A percentile compares a stretch with the other conserved stretches of the same genome.
Evolutionary conservation across 2,888 invertebrate species (phyloP).

Genomic region (Eupithecia centaureata): DNA sequence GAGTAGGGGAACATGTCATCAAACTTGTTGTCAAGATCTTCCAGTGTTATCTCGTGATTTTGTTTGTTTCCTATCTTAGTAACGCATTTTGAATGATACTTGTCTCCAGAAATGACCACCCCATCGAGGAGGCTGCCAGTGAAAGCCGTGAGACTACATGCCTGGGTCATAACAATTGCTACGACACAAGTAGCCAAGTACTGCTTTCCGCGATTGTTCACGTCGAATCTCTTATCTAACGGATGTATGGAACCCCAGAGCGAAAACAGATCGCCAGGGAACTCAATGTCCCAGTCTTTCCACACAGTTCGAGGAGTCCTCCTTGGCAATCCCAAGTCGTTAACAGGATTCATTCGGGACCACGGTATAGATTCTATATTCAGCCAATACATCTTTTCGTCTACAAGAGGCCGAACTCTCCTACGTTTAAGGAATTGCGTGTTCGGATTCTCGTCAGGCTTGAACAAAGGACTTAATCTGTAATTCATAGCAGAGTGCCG

Average conservation of each 20-base stretch:
- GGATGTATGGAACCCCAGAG: conserved; percentile 88
- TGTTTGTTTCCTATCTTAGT: conserved; percentile 65
- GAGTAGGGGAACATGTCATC: conserved; percentile 82
- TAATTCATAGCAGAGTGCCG: conserved; percentile 72
- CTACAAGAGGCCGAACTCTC: conserved; percentile 63
- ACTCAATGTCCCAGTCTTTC: conserved; percentile 88
- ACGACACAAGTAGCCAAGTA: conserved; percentile 85
- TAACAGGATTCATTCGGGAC: conserved; percentile 67
- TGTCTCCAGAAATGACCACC: conserved; percentile 84
- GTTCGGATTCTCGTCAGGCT: conserved; percentile 72
- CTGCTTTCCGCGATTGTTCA: conserved; percentile 85
- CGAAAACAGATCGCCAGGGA: conserved; percentile 87
- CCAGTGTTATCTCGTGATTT: conserved; percentile 84
- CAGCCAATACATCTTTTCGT: conserved; percentile 80
- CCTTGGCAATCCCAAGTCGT: conserved; percentile 69
- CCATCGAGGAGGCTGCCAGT: conserved; percentile 85
- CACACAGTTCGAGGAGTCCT: conserved; percentile 74
- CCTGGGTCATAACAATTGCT: conserved; percentile 83
- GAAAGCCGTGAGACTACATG: conserved; percentile 86
- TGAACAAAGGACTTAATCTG: conserved; percentile 73
- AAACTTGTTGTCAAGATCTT: conserved; percentile 82
- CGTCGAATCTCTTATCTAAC: conserved; percentile 81
- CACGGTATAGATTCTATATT: conserved; percentile 72
- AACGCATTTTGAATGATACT: conserved; percentile 81
- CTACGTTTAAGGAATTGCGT: conserved; percentile 64